phyloP scores from a whole-genome alignment of 2,113 vertebrate genomes.

The Fulica atra region DNA sequence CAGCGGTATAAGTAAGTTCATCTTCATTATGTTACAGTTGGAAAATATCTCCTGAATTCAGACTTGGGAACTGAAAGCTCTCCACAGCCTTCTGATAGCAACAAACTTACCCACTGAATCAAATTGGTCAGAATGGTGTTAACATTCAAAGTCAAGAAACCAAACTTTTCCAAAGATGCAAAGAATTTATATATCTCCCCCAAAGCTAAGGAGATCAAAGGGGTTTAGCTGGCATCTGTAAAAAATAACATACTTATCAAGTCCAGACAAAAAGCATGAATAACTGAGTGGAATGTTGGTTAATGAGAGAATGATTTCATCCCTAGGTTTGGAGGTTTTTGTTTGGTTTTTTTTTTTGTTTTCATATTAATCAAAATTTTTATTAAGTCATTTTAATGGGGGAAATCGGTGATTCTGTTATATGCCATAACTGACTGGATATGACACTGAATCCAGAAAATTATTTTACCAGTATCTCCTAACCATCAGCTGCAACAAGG shows the following conservation, averaged over 20 bases:
- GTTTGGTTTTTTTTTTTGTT: background rate
- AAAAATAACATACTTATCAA: background rate
- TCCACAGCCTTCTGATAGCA: background rate
- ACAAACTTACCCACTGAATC: background rate
- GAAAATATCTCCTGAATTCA: background rate
- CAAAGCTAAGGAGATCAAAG: background rate
- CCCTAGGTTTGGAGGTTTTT: background rate
- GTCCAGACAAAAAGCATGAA: background rate
- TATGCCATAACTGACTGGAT: background rate
- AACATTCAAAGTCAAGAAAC: background rate
- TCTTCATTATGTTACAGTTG: background rate
- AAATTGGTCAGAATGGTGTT: background rate
- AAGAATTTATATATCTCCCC: background rate
- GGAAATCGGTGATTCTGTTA: background rate
- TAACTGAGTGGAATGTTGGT: background rate
- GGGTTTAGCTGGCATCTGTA: background rate
- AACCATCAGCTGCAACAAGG: background rate
- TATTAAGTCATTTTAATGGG: background rate
- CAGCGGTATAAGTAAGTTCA: background rate
- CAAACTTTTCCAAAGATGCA: background rate
- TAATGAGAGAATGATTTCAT: background rate
- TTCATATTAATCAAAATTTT: background rate
- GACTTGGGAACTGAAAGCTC: background rate
- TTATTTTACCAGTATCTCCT: background rate
- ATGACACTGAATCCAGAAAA: background rate